Base-by-base conservation (phyloP, 1,140 invertebrate species). In the Drosophila aff. region DNA sequence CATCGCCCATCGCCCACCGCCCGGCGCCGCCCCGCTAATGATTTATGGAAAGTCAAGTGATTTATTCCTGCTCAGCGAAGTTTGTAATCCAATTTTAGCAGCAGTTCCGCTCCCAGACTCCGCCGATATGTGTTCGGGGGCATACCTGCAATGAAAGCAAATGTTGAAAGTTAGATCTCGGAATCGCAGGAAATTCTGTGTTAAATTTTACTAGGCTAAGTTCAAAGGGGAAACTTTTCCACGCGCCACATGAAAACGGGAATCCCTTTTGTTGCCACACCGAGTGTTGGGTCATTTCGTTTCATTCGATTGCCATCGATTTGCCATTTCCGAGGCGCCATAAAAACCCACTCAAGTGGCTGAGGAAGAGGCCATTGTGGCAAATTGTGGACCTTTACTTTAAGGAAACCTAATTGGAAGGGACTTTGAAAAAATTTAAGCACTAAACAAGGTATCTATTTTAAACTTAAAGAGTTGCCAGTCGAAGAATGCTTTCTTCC, bases 31-130 rank as follows among this genome's bases (percentile, higher is more conserved):
- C 77, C 53, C 65, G 52, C 69, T 80, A 80, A 80, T 80, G 78
- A 80, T 80, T 80, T 80, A 80, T 80, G 78, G 71, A 80, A 80
- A 80, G 78, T 80, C 77, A 80, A 80, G 77, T 80, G 78, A 80
- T 80, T 80, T 80, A 80, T 80, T 80, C 67, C 78, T 80, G 76
- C 78, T 80, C 78, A 80, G 72, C 78, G 69, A 80, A 80, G 78
- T 80, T 80, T 80, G 63, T 80, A 80, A 80, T 80, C 78, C 78
- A 80, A 80, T 80, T 80, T 73, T 44, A 28, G 66, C 44, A 31
- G 40, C 31, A 10, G 53, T 18, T 18, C 31, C 64, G 33, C 26
- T 49, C 66, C 15, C 26, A 16, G 65, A 18, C 28, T 26, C 31
- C 5, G 68, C 5, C 47, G 10, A 66, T 41, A 52, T 43, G 28